Evolutionary conservation across 2,888 invertebrate species (phyloP).

Genomic region (Prionchulus punctatus): DNA sequence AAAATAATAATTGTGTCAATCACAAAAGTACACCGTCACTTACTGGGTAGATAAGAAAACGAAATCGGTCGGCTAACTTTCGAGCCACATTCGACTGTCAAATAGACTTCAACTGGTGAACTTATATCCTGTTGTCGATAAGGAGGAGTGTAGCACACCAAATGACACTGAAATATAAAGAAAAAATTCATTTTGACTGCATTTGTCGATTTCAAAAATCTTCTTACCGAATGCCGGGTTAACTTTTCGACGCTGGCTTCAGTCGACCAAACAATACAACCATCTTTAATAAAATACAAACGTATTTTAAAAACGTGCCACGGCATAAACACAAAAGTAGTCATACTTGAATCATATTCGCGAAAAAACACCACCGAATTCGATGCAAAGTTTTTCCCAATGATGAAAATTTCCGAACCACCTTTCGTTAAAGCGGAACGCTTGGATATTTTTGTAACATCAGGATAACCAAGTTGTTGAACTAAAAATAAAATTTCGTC

Average conservation of each 20-base stretch:
- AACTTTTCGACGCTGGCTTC: slow-evolving; percentile 35
- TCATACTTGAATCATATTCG: slow-evolving; percentile 24
- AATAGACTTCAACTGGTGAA: slow-evolving; percentile 27
- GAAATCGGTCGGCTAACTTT: slow-evolving; percentile 34
- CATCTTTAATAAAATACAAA: slow-evolving; percentile 17
- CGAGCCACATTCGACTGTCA: slow-evolving; percentile 30
- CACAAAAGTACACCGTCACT: too few species aligned
- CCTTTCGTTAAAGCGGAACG: slow-evolving; percentile 25
- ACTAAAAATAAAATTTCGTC: slow-evolving; percentile 23
- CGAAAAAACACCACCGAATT: slow-evolving; percentile 34
- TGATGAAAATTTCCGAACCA: slow-evolving; percentile 36
- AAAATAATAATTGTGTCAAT: too few species aligned
- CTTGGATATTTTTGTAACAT: slow-evolving; percentile 35
- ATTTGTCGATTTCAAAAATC: background rate
- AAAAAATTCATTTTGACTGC: background rate
- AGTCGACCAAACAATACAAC: slow-evolving; percentile 31
- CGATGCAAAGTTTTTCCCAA: slow-evolving; percentile 38
- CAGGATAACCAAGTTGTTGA: slow-evolving; percentile 38
- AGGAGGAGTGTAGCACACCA: slow-evolving; percentile 35
- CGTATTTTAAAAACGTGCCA: background rate
- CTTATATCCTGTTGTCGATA: slow-evolving; percentile 23
- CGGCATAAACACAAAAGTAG: background rate
- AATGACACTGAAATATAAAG: slow-evolving; percentile 33
- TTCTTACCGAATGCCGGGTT: slow-evolving; percentile 33
- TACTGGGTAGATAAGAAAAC: slow-evolving; percentile 35